These are phyloP conservation scores for Allolobophora icterica DNA, from an alignment of 2,888 invertebrate genomes.

Conservation along the genomic window DNA sequence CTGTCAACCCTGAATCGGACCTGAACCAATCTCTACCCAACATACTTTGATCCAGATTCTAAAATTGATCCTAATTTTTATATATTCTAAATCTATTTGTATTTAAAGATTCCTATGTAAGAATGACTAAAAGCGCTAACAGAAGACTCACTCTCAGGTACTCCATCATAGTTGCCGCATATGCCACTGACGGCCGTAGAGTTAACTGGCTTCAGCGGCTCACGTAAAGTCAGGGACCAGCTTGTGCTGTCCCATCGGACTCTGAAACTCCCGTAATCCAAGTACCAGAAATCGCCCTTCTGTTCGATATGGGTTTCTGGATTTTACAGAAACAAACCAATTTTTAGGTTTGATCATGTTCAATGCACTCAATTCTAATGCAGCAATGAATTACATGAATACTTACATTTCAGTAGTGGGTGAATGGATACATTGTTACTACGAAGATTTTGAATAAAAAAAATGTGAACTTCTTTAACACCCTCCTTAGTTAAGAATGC, in stretches of 20 bases:
- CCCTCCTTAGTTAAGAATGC: too few relatives aligned
- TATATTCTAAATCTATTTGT: background rate
- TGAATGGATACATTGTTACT: too few relatives aligned
- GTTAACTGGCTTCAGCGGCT: conserved; percentile 7
- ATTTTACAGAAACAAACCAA: background rate
- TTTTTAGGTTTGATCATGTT: background rate
- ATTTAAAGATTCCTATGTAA: background rate
- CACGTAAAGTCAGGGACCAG: conserved; percentile 41
- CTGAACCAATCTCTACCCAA: too few relatives aligned
- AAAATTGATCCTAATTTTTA: too few relatives aligned
- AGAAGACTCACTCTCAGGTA: conserved; percentile 40
- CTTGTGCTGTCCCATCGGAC: conserved; percentile 45
- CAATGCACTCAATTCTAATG: background rate
- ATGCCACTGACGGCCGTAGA: conserved; percentile 40
- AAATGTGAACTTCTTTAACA: too few relatives aligned
- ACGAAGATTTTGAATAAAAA: too few relatives aligned
- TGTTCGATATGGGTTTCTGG: conserved; percentile 37
- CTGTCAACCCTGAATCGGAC: too few relatives aligned
- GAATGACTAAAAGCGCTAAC: background rate
- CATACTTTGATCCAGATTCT: too few relatives aligned
- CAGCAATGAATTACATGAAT: background rate
- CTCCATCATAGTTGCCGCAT: conserved; percentile 47
- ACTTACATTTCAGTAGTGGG: background rate
- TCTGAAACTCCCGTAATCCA: conserved; percentile 40
- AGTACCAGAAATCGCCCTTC: conserved; percentile 37